Percentiles rank a stretch among this genome's conserved stretches.
Evolutionary conservation across 2,113 vertebrate genomes (phyloP).

Genomic region (Nerophis lumbriciformis): DNA sequence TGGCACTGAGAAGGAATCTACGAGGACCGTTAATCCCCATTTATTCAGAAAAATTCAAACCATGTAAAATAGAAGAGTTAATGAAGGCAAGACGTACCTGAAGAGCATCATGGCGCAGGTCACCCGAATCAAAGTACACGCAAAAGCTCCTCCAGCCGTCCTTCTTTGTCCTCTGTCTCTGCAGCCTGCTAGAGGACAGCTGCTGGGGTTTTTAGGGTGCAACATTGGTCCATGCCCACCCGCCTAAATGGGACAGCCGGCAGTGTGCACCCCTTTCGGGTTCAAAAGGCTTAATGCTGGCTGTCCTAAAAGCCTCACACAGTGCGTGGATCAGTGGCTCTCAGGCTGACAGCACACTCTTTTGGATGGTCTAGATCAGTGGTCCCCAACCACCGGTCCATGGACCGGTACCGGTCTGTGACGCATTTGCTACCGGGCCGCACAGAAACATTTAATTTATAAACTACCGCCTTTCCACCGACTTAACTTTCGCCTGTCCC

Average conservation of each 20-base stretch:
- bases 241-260: constrained; percentile 39
- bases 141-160: constrained; percentile 23
- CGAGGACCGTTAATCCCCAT: constrained; percentile 5
- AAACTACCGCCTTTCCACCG: no score
- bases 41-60: no score
- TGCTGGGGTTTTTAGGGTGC: constrained; percentile 32
- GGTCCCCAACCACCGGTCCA: no score
- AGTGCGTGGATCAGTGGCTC: constrained; percentile 13
- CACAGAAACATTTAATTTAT: no score
- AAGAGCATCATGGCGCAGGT: constrained; percentile 49
- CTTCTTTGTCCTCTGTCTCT: constrained; percentile 16
- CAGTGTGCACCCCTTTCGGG: constrained; percentile 49
- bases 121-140: constrained; percentile 36
- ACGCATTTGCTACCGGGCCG: no score
- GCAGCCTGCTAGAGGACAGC: constrained; percentile 25
- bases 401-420: no score
- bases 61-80: background rate
- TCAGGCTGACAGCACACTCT: constrained; percentile 20
- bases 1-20: constrained; percentile 16
- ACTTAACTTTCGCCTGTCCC: no score
- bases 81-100: constrained; percentile 51
- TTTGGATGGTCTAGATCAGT: constrained; percentile 25
- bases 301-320: constrained; percentile 64
- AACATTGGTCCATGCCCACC: constrained; percentile 26
- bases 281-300: constrained; percentile 54